These are phyloP conservation scores for Ornithoptera alexandrae DNA, from an alignment of 2,888 invertebrate genomes.

Conservation along the genomic window DNA sequence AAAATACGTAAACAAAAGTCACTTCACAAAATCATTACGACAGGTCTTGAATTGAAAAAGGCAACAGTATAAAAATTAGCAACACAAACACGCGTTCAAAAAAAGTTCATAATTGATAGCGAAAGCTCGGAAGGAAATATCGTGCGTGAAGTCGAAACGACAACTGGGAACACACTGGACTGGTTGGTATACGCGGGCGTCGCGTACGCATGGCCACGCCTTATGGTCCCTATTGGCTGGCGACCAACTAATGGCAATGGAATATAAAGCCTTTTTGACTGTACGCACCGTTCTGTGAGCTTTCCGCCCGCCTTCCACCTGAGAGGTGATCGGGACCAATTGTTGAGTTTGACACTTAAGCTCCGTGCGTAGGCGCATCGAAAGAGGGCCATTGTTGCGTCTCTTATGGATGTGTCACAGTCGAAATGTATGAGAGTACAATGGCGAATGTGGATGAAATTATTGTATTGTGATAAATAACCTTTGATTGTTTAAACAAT, in stretches of 20 bases:
- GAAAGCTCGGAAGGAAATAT: slow-evolving; percentile 39
- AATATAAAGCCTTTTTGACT: slow-evolving; percentile 58
- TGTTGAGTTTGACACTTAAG: slow-evolving; percentile 57
- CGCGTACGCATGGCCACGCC: slow-evolving; percentile 72
- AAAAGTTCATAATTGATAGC: slow-evolving; percentile 64
- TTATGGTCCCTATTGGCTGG: slow-evolving; percentile 53
- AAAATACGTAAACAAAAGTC: slow-evolving; percentile 46
- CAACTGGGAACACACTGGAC: slow-evolving; percentile 72
- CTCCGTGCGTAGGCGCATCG: slow-evolving; percentile 63
- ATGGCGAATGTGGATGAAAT: not conserved
- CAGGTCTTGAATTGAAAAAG: slow-evolving; percentile 35
- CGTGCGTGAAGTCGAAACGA: slow-evolving; percentile 58
- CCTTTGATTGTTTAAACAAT: too few relatives aligned
- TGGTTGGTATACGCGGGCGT: slow-evolving; percentile 55
- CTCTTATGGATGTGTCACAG: slow-evolving; percentile 31
- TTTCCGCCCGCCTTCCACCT: slow-evolving; percentile 66
- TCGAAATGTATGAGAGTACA: slow-evolving; percentile 3
- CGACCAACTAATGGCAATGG: slow-evolving; percentile 54
- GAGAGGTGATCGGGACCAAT: slow-evolving; percentile 62
- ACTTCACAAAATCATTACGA: slow-evolving; percentile 66
- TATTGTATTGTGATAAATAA: too few relatives aligned
- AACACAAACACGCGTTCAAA: slow-evolving; percentile 47
- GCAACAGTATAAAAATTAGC: slow-evolving; percentile 38
- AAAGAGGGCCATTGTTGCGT: slow-evolving; percentile 45
- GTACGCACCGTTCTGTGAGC: slow-evolving; percentile 55